Percentiles rank a stretch among this genome's conserved stretches.
Evolutionary conservation across 1,140 invertebrate genomes (phyloP).

Genomic region (Brachystomella parvula): DNA sequence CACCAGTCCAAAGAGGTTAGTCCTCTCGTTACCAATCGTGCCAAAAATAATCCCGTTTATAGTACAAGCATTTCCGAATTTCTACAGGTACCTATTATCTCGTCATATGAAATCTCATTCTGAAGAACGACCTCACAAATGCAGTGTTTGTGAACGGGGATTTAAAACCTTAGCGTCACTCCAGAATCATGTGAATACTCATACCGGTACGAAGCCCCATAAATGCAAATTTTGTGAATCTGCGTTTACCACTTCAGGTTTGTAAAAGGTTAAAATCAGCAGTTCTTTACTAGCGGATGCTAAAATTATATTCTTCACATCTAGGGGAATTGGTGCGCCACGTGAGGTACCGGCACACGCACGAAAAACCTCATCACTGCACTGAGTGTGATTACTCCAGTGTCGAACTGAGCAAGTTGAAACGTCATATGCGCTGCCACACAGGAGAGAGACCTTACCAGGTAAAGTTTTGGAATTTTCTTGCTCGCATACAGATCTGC

Average conservation of each 20-base stretch:
- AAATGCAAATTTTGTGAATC: conserved; percentile 87
- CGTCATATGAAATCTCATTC: conserved; percentile 94
- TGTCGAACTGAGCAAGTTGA: conserved; percentile 86
- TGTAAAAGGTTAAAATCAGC: conserved; percentile 28
- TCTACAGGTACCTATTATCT: conserved; percentile 66
- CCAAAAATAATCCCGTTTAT: no score
- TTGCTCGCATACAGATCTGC: no score
- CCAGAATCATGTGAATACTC: conserved; percentile 93
- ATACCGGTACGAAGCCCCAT: conserved; percentile 91
- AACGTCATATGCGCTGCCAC: conserved; percentile 86
- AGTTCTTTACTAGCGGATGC: conserved; percentile 3
- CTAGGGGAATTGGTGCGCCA: conserved; percentile 85
- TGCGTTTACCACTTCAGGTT: conserved; percentile 87
- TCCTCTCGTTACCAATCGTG: no score
- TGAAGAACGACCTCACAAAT: conserved; percentile 89
- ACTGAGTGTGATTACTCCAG: conserved; percentile 90
- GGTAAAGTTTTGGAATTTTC: conserved; percentile 45
- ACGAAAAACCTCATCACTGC: conserved; percentile 92
- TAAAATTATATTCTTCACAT: conserved; percentile 25
- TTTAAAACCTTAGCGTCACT: conserved; percentile 90
- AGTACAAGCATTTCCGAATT: neutral
- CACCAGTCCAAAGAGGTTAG: conserved; percentile 68
- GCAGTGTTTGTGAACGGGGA: conserved; percentile 83
- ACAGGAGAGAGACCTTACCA: conserved; percentile 76
- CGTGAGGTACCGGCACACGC: conserved; percentile 83